These are phyloP conservation scores for Vultur gryphus DNA, from an alignment of 2,797 vertebrate genomes.

Conservation along the genomic window DNA sequence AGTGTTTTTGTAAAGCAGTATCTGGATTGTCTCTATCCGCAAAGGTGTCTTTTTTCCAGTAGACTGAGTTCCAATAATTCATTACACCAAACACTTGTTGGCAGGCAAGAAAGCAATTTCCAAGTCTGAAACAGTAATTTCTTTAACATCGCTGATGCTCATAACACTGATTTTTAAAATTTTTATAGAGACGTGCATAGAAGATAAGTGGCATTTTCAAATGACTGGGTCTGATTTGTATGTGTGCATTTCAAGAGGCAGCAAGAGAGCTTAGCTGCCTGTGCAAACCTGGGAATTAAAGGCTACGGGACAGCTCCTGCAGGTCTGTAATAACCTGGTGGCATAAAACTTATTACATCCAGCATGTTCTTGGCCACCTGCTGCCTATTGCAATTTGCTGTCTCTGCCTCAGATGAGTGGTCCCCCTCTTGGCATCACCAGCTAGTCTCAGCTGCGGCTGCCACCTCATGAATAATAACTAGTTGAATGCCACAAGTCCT, in stretches of 20 bases:
- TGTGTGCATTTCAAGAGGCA: neutral
- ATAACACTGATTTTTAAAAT: neutral
- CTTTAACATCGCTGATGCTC: neutral
- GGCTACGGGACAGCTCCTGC: neutral
- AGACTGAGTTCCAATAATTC: neutral
- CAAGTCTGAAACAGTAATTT: neutral
- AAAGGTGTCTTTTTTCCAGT: neutral
- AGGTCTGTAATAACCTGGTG: neutral
- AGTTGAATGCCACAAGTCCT: neutral
- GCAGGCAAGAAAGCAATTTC: neutral
- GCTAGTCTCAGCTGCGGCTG: neutral
- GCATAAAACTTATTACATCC: neutral
- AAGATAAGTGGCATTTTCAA: neutral
- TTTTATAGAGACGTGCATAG: neutral
- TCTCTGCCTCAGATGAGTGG: neutral
- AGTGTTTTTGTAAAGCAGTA: neutral
- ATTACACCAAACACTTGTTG: neutral
- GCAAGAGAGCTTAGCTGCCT: neutral
- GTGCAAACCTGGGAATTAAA: neutral
- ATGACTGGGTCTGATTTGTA: neutral
- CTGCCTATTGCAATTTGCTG: neutral
- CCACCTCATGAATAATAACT: neutral
- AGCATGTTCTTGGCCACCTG: neutral
- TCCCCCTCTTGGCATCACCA: neutral
- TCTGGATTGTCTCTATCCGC: neutral